These are phyloP conservation scores for Actinemys pallida DNA, from an alignment of 2,113 vertebrate species.

Conservation along the genomic window DNA sequence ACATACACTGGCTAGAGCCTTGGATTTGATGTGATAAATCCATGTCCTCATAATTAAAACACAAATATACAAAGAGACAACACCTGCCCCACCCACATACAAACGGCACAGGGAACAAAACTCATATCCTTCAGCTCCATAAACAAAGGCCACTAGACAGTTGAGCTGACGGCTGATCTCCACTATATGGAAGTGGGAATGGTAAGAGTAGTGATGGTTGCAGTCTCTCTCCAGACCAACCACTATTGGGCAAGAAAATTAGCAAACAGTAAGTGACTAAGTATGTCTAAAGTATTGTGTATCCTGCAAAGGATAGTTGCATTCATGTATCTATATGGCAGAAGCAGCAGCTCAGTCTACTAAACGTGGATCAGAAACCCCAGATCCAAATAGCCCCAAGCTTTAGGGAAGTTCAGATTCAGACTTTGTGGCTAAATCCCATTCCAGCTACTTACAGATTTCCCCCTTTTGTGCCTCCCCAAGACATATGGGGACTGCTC, in stretches of 20 bases:
- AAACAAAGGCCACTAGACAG: not conserved
- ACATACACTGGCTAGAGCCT: not conserved
- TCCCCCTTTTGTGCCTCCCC: not conserved
- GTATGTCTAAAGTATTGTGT: not conserved
- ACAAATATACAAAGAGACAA: not conserved
- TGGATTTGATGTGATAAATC: not conserved
- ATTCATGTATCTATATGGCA: not conserved
- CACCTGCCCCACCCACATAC: not conserved
- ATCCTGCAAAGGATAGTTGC: not conserved
- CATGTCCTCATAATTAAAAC: not conserved
- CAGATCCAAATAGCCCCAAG: not conserved
- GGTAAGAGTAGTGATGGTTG: not conserved
- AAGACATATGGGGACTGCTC: not conserved
- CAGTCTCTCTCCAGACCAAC: not conserved
- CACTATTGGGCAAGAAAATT: not conserved
- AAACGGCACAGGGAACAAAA: not conserved
- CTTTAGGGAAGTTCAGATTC: not conserved
- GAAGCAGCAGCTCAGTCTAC: not conserved
- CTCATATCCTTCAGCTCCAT: not conserved
- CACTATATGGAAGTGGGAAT: not conserved
- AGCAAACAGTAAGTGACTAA: not conserved
- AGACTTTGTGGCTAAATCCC: not conserved
- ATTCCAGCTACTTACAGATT: not conserved
- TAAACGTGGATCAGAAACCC: not conserved
- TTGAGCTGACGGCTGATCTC: not conserved